phyloP scores from a whole-genome alignment of 1,140 invertebrate genomes.

The Brachionus asplanchnoidis region DNA sequence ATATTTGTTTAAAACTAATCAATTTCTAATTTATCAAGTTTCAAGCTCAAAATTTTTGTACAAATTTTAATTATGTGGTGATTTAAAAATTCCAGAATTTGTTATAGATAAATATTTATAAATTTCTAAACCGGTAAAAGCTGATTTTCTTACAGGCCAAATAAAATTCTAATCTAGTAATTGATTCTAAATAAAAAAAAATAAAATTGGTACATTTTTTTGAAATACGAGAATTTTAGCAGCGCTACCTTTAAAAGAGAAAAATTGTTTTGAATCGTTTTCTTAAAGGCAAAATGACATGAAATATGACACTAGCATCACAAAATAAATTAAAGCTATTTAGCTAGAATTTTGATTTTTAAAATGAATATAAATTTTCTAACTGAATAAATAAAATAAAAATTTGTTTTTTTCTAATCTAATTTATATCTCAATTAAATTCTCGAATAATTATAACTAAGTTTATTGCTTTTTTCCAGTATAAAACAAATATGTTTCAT shows the following conservation, averaged over 20 bases:
- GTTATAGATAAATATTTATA: not conserved
- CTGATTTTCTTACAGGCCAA: not conserved
- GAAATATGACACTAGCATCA: not conserved
- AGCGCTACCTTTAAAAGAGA: too few relatives aligned
- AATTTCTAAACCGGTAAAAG: not conserved
- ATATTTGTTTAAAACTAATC: not conserved
- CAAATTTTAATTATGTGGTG: not conserved
- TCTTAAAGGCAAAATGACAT: not conserved
- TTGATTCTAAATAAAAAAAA: too few relatives aligned
- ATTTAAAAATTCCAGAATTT: not conserved
- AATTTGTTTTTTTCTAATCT: not conserved
- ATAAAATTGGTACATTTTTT: too few relatives aligned
- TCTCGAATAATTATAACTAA: not conserved
- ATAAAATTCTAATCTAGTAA: too few relatives aligned
- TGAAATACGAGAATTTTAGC: too few relatives aligned
- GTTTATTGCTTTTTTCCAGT: not conserved
- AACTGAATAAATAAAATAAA: not conserved
- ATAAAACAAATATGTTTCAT: not conserved
- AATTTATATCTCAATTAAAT: not conserved
- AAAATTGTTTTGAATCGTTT: too few relatives aligned
- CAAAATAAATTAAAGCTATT: not conserved
- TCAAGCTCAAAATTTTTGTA: not conserved
- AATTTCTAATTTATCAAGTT: not conserved
- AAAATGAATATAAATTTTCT: not conserved
- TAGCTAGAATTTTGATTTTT: not conserved